phyloP scores from a whole-genome alignment of 2,888 invertebrate genomes.

The Agrypnus murinus region DNA sequence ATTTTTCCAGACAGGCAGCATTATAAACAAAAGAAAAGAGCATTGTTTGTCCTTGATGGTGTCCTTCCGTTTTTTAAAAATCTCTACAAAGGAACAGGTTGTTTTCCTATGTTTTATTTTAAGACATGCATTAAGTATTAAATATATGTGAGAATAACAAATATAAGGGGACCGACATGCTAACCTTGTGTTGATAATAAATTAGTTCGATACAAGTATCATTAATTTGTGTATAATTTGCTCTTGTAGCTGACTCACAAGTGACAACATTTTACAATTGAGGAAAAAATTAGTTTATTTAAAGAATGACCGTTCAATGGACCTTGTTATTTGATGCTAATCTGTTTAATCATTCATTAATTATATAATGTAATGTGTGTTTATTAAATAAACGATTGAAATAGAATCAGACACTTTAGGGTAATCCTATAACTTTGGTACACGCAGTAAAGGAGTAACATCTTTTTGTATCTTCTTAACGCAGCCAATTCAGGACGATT shows the following conservation, averaged over 20 bases:
- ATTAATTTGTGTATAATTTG: neutral
- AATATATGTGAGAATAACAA: conserved; percentile 1
- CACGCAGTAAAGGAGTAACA: too few relatives aligned
- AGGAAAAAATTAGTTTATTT: neutral
- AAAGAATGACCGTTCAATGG: neutral
- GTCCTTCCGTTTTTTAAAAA: conserved; percentile 34
- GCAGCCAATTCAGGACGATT: too few relatives aligned
- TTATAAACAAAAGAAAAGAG: conserved; percentile 9
- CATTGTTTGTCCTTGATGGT: neutral
- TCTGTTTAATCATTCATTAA: too few relatives aligned
- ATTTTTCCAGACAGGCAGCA: neutral
- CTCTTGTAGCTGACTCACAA: conserved; percentile 7
- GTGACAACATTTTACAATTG: neutral
- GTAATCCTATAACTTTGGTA: too few relatives aligned
- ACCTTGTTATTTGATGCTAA: too few relatives aligned
- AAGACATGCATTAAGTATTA: conserved; percentile 11
- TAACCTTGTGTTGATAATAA: conserved; percentile 14
- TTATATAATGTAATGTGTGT: too few relatives aligned
- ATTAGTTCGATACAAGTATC: conserved; percentile 7
- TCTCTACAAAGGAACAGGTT: conserved; percentile 36
- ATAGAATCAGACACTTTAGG: too few relatives aligned
- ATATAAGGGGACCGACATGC: conserved; percentile 1
- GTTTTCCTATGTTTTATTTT: conserved; percentile 11
- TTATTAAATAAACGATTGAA: too few relatives aligned
- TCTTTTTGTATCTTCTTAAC: too few relatives aligned